phyloP scores from a whole-genome alignment of 2,797 vertebrate genomes.

The Sebastes trivittatus region DNA sequence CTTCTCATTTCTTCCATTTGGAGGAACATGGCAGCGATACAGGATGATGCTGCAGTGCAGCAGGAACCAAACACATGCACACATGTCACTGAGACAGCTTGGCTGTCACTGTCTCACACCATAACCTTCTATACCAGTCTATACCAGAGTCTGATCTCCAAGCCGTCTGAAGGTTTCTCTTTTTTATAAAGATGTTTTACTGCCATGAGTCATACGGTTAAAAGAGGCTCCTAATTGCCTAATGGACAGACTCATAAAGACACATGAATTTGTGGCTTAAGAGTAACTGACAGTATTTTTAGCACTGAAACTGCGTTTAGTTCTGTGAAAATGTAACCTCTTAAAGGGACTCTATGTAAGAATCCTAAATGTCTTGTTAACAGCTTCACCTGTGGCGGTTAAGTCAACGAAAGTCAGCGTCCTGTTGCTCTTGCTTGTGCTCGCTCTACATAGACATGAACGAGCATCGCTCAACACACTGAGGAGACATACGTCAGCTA shows the following conservation, averaged over 20 bases:
- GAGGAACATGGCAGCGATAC: neutral
- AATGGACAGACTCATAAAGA: neutral
- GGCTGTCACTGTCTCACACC: neutral
- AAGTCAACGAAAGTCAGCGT: no score
- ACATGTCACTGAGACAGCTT: conserved; percentile 16
- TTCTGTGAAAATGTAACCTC: neutral
- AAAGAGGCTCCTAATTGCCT: neutral
- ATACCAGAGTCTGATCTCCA: neutral
- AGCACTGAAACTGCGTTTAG: neutral
- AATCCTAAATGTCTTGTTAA: no score
- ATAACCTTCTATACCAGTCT: neutral
- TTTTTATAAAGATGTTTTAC: neutral
- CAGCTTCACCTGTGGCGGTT: no score
- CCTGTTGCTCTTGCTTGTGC: no score
- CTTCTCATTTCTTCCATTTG: conserved; percentile 23
- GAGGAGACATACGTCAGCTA: no score
- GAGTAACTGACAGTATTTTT: neutral
- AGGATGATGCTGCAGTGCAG: conserved; percentile 6
- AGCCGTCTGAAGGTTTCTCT: neutral
- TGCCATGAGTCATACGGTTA: neutral
- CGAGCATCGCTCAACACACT: no score
- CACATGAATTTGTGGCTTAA: neutral
- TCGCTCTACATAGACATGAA: no score
- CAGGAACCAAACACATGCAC: conserved; percentile 37
- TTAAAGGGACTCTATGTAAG: no score